These are phyloP conservation scores for Mizuhopecten yessoensis DNA, from an alignment of 1,140 invertebrate species.

Conservation along the genomic window DNA sequence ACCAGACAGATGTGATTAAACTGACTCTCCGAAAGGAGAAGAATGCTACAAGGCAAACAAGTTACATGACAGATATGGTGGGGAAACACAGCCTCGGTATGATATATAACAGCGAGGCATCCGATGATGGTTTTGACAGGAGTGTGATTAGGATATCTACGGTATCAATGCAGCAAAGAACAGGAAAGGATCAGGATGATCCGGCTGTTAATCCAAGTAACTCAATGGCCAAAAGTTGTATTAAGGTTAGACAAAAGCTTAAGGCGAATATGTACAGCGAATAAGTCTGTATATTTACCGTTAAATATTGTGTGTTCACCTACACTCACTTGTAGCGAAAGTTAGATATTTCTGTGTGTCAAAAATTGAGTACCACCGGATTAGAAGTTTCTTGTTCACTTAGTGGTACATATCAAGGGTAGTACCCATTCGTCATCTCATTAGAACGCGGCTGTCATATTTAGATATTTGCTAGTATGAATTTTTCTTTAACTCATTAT, in stretches of 20 bases:
- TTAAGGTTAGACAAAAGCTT: conserved; percentile 65
- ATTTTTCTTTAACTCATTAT: not conserved
- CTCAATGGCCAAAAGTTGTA: conserved; percentile 59
- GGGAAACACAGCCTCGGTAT: conserved; percentile 10
- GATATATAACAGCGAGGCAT: not conserved
- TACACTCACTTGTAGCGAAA: not conserved
- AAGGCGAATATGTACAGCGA: conserved; percentile 57
- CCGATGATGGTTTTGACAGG: conserved; percentile 41
- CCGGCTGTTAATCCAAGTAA: conserved; percentile 20
- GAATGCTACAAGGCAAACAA: conserved; percentile 61
- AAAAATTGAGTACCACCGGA: not conserved
- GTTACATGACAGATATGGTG: conserved; percentile 69
- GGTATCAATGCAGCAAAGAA: conserved; percentile 51
- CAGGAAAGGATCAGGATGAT: not conserved
- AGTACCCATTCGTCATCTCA: not conserved
- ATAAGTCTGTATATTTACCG: conserved; percentile 1
- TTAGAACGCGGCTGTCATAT: not conserved
- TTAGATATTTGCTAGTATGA: not conserved
- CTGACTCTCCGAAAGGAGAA: conserved; percentile 68
- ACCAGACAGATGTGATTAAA: conserved; percentile 62
- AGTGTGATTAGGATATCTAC: conserved; percentile 49
- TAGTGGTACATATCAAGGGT: not conserved
- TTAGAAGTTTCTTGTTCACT: not conserved
- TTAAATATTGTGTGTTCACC: not conserved
- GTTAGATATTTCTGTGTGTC: too few relatives aligned